Evolutionary conservation across 2,797 vertebrate species (phyloP), one percentile per base, ranked within the genome.

Genomic region (Pseudochirops cupreus): DNA sequence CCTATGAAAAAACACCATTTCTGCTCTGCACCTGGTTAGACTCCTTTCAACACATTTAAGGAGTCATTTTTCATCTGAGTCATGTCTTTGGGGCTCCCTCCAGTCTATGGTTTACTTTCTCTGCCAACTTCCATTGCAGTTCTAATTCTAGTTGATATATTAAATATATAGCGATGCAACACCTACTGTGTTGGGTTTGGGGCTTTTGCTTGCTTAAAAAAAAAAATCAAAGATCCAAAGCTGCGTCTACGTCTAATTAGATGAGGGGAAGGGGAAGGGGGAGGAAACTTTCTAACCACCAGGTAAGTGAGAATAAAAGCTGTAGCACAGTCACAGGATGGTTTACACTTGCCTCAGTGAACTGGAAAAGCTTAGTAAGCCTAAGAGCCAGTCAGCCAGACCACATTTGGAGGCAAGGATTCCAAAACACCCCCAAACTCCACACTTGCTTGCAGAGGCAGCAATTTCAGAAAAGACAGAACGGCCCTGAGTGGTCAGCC

Each of bases 151-250:
- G 87, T 95, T 95, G 57, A 97, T 97, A 95, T 93, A 96, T 93
- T 94, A 96, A 92, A 56, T 95, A 89, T 95, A 21, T 39, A 91
- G 33, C 56, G 94, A 94, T 33, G 0, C 56, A 97, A 97, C 26
- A 92, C 92, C 74, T 93, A 97, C 39, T 46, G 90, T 96, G 29
- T 96, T 95, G 91, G 46, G 93, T 28, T 26, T 91, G 39, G 39
- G 31, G 59, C 93, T 93, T 95, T 94, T 94, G n/a, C 21, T 82
- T 82, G 74, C 39, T 87, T 87, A 50, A 87, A 87, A 67, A 46
- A 53, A 74, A 82, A 82, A 26, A 93, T 97, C 92, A 97, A 98
- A 93, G 98, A 98, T 97, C 97, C 96, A 97, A 98, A 97, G 93
- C 93, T 97, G 96, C 97, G 96, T 96, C 93, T 59, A 97, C 91